Conservation (phyloP, 2,888 invertebrate species). For the Cryptocephalus primarius region DNA sequence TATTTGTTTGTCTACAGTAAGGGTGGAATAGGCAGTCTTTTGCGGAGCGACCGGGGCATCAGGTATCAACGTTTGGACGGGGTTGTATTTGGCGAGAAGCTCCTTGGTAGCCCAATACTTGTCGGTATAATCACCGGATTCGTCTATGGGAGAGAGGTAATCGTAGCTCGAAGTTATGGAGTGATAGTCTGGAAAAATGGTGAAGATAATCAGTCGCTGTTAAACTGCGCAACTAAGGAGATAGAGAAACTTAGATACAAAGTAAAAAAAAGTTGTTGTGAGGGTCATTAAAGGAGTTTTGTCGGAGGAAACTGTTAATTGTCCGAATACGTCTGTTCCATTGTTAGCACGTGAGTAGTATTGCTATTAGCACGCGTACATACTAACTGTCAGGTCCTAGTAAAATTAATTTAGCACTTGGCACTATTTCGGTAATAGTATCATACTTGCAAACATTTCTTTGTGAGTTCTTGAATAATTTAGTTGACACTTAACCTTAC, state of each 20-base stretch:
- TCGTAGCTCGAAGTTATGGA: slow-evolving; percentile 35
- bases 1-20: slow-evolving; percentile 21
- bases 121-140: slow-evolving; percentile 78
- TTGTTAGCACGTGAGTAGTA: too few relatives aligned
- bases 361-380: too few relatives aligned
- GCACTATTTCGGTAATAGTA: too few relatives aligned
- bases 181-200: slow-evolving; percentile 18
- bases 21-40: slow-evolving; percentile 27
- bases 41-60: slow-evolving; percentile 22
- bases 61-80: slow-evolving; percentile 27
- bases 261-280: slow-evolving; percentile 4
- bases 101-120: slow-evolving; percentile 55
- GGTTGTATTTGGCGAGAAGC: slow-evolving; percentile 34
- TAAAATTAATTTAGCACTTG: too few relatives aligned
- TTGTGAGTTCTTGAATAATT: too few relatives aligned
- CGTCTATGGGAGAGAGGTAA: slow-evolving; percentile 80
- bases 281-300: too few relatives aligned
- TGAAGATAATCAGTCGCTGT: not conserved
- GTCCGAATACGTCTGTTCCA: too few relatives aligned
- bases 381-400: too few relatives aligned
- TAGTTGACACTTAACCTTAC: too few relatives aligned
- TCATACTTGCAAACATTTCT: too few relatives aligned
- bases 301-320: too few relatives aligned
- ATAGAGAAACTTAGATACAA: not conserved
- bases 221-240: not conserved